phyloP scores from a whole-genome alignment of 1,140 invertebrate genomes.

The Hetaerina americana region DNA sequence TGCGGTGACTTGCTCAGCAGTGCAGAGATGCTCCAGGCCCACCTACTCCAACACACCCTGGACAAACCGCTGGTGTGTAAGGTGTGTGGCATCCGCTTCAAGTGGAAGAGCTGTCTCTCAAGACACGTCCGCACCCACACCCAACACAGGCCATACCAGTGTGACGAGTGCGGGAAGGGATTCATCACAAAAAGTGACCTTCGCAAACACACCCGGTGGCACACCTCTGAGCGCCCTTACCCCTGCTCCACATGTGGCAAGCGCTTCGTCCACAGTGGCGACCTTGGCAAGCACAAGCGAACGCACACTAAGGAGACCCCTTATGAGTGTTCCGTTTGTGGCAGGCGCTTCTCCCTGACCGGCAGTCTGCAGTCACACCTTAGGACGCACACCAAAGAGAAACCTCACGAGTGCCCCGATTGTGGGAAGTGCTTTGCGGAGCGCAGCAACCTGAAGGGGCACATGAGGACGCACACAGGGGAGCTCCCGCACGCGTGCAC shows the following conservation, averaged over 20 bases:
- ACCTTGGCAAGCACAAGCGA: conserved; percentile 7
- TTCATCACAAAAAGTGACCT: conserved; percentile 38
- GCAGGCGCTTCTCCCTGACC: not conserved
- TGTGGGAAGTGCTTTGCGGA: conserved; percentile 42
- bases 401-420: conserved; percentile 5
- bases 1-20: too few species aligned
- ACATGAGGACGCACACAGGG: conserved; percentile 35
- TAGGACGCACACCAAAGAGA: conserved; percentile 4
- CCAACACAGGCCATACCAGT: conserved; percentile 36
- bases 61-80: conserved; percentile 38
- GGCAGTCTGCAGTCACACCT: not conserved
- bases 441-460: conserved; percentile 36
- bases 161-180: conserved; percentile 46
- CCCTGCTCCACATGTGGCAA: conserved; percentile 13
- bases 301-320: conserved; percentile 4
- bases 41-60: too few species aligned
- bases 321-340: conserved; percentile 4
- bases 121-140: too few species aligned
- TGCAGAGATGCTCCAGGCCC: too few species aligned
- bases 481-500: conserved; percentile 33
- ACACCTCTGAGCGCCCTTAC: too few species aligned
- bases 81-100: conserved; percentile 51
- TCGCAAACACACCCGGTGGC: conserved; percentile 5
- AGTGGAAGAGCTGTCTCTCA: too few species aligned
- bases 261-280: conserved; percentile 12